phyloP scores from a whole-genome alignment of 2,888 invertebrate genomes.

The Chaetogeoica ovagalla region DNA sequence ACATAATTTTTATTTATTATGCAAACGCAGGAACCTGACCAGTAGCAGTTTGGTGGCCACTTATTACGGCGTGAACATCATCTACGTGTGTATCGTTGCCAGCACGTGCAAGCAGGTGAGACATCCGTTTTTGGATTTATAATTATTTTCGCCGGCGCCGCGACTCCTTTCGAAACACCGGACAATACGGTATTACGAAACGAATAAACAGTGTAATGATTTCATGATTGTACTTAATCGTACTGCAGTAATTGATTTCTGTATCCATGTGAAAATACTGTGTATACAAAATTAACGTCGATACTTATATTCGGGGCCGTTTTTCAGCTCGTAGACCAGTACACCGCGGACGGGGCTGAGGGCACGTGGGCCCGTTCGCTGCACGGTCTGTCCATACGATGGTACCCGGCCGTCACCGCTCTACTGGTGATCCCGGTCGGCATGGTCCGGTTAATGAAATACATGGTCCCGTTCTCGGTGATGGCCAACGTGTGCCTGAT shows the following conservation, averaged over 20 bases:
- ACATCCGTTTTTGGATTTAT: not conserved
- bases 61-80: slow-evolving; percentile 54
- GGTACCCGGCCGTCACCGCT: slow-evolving; percentile 70
- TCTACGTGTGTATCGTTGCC: slow-evolving; percentile 53
- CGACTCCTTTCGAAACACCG: no score
- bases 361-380: not conserved
- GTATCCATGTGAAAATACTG: no score
- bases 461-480: slow-evolving; percentile 84
- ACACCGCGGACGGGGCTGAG: not conserved
- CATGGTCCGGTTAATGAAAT: slow-evolving; percentile 76
- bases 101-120: slow-evolving; percentile 52
- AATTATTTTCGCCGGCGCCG: no score
- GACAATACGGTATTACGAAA: no score
- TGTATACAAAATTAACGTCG: no score
- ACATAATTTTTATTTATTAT: not conserved
- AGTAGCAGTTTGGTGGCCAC: slow-evolving; percentile 32
- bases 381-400: slow-evolving; percentile 59
- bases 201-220: no score
- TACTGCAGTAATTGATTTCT: no score
- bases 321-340: slow-evolving; percentile 29
- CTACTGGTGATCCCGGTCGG: slow-evolving; percentile 70
- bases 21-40: slow-evolving; percentile 26
- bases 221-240: no score
- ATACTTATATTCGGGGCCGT: no score
- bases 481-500: slow-evolving; percentile 81